Percentiles rank a stretch among this genome's conserved stretches.
phyloP scores from a whole-genome alignment of 2,797 vertebrate species.

The Artibeus jamaicensis region DNA sequence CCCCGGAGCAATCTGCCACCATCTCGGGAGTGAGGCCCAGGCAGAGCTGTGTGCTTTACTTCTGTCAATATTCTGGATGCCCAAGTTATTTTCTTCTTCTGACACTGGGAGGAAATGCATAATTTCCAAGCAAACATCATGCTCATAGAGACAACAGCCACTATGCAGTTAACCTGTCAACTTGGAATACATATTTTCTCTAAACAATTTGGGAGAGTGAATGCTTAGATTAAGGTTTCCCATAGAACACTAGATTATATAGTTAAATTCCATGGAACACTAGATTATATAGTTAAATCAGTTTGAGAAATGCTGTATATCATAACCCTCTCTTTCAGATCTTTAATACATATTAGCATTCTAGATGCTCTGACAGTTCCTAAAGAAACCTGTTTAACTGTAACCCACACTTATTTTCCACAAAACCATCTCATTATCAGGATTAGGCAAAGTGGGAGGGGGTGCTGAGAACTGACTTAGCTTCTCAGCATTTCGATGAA shows the following conservation, averaged over 20 bases:
- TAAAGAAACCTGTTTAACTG: not conserved
- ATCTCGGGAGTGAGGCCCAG: not conserved
- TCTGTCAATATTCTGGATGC: not conserved
- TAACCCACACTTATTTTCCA: not conserved
- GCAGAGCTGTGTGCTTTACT: not conserved
- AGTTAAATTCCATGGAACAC: not conserved
- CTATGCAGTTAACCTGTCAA: not conserved
- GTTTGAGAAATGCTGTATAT: not conserved
- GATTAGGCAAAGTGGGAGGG: not conserved
- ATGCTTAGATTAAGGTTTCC: not conserved
- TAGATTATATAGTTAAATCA: not conserved
- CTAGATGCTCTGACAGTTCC: not conserved
- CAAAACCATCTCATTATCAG: not conserved
- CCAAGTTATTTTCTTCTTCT: not conserved
- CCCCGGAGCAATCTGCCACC: not conserved
- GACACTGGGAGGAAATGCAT: not conserved
- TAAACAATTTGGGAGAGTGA: not conserved
- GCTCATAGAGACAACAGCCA: not conserved
- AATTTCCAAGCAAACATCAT: not conserved
- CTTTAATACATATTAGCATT: not conserved
- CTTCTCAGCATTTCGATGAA: not conserved
- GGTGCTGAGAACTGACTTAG: not conserved
- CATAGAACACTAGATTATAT: not conserved
- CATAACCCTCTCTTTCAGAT: not conserved
- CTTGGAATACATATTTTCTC: not conserved